These are phyloP conservation scores for Acanthopagrus latus DNA, from an alignment of 2,797 vertebrate genomes.

Conservation along the genomic window DNA sequence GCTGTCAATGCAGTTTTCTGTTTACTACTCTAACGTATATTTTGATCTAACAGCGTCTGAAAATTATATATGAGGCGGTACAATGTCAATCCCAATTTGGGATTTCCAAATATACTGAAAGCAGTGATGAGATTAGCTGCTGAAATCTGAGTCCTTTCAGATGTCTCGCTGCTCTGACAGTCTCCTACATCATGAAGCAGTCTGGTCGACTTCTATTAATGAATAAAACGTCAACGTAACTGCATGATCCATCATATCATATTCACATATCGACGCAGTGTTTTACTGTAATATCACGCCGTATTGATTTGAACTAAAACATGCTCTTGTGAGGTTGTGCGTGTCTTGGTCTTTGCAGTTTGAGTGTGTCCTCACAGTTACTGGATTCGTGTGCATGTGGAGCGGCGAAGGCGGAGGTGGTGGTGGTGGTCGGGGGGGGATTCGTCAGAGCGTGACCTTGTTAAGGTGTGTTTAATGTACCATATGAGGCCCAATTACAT, in stretches of 20 bases:
- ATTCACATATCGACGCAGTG: conserved; percentile 47
- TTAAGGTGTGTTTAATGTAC: conserved; percentile 56
- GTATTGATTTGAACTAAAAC: conserved; percentile 29
- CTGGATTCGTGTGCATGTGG: neutral
- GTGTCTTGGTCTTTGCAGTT: conserved; percentile 2
- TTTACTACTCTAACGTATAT: no score
- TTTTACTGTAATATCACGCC: conserved; percentile 41
- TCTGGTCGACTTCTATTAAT: conserved; percentile 33
- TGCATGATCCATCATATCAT: conserved; percentile 47
- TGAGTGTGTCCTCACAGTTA: neutral
- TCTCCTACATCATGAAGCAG: conserved; percentile 6
- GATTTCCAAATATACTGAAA: conserved; percentile 12
- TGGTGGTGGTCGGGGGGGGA: no score
- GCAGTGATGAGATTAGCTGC: conserved; percentile 41
- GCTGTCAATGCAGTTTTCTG: neutral
- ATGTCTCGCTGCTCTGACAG: conserved; percentile 8
- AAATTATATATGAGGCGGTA: neutral
- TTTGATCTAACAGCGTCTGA: neutral
- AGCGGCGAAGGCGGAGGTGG: neutral
- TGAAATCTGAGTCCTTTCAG: conserved; percentile 52
- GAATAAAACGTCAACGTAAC: conserved; percentile 46
- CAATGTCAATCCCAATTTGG: conserved; percentile 9
- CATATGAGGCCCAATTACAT: conserved; percentile 52
- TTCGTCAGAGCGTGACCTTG: conserved; percentile 18
- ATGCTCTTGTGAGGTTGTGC: neutral